Evolutionary conservation across 2,888 invertebrate species (phyloP).

Genomic region (Mycalesis mineus): DNA sequence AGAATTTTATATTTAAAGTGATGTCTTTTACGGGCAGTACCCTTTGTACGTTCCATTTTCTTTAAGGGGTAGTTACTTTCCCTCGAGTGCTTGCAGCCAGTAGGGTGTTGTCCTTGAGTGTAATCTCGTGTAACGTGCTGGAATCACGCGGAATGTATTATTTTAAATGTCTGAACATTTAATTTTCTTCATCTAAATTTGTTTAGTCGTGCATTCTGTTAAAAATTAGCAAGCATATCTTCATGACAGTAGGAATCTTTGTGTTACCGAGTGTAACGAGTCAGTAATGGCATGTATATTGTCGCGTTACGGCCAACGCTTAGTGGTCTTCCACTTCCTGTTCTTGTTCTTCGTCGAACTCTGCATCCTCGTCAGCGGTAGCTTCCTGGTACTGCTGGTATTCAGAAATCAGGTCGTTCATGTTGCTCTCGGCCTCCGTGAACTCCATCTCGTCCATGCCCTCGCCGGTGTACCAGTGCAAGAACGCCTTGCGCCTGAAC

Average conservation of each 20-base stretch:
- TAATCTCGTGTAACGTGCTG: not conserved
- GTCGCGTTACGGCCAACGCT: slow-evolving; percentile 37
- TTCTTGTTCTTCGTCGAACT: slow-evolving; percentile 87
- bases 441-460: slow-evolving; percentile 95
- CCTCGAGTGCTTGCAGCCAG: not conserved
- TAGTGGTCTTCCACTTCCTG: slow-evolving; percentile 83
- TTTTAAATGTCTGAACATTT: slow-evolving; percentile 52
- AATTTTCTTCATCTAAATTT: slow-evolving; percentile 51
- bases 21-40: too few species aligned
- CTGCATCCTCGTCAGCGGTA: slow-evolving; percentile 88
- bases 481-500: slow-evolving; percentile 96
- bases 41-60: not conserved
- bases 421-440: slow-evolving; percentile 96
- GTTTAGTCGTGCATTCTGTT: slow-evolving; percentile 72
- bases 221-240: slow-evolving; percentile 73
- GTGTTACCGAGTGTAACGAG: slow-evolving; percentile 68
- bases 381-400: slow-evolving; percentile 97
- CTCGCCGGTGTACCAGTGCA: slow-evolving; percentile 97
- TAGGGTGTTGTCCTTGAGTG: not conserved
- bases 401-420: slow-evolving; percentile 95
- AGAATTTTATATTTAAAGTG: too few species aligned
- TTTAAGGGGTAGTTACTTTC: not conserved
- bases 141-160: slow-evolving; percentile 51
- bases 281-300: slow-evolving; percentile 66
- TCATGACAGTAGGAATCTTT: slow-evolving; percentile 67